Base-by-base conservation (phyloP, 2,797 vertebrate genomes). In the Dallia pectoralis region DNA sequence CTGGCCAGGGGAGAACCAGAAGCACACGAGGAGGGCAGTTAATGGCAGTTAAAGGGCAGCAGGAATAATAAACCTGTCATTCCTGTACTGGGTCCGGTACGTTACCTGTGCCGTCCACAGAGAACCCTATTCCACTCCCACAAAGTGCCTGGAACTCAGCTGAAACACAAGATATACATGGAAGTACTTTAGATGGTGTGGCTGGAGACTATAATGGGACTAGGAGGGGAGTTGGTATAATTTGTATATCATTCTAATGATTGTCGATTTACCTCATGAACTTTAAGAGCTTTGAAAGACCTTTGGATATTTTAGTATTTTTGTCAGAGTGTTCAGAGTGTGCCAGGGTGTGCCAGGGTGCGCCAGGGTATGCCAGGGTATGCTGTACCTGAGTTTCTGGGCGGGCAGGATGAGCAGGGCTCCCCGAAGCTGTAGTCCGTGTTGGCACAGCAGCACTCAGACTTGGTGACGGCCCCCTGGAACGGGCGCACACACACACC, bases 41-140 rank as follows among this genome's bases (percentile, higher is more conserved):
- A n/a, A n/a, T n/a, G n/a, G n/a, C n/a, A n/a, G 27, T 63, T 63
- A 30, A 27, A 30, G 30, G 14, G 25, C 14, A 3, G 16, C 61
- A 15, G 7, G 1, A 11, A 62, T 29, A 6, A 27, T 27, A 14
- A 61, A 11, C 22, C 56, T 8, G 6, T 4, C 7, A 14, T 61
- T 25, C 15, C 9, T 11, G n/a, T 2, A 3, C 11, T 1, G 25
- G 56, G 49, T 51, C 14, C 4, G 4, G 6, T 36, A 9, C 27
- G 53, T 70, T 91, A 94, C 93, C 93, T 93, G 90, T 86, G 79
- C 93, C 93, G 77, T 94, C 92, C n/a, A 92, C 90, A 40, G 93
- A 93, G 81, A 94, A 93, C 44, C 93, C 93, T 68, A 89, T 82
- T 47, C 93, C 93, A 59, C 93, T 91, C 78, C 87, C 91, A 82